phyloP scores from a whole-genome alignment of 37 sponge, comb jelly and placozoan species.

The Corticium candelabrum region DNA sequence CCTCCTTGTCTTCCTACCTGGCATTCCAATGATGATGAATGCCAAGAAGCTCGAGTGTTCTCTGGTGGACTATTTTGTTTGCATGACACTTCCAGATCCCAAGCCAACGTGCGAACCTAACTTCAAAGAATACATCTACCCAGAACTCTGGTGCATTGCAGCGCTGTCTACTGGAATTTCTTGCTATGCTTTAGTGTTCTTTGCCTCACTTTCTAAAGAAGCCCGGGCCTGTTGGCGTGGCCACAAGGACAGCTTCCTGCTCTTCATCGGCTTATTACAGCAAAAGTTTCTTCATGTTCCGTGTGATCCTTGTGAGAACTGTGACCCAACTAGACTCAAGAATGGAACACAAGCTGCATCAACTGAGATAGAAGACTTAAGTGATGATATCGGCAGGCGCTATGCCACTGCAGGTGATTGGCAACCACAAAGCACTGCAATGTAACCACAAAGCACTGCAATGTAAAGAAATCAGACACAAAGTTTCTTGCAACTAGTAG shows the following conservation, averaged over 20 bases:
- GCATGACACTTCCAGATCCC: background rate
- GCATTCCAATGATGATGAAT: background rate
- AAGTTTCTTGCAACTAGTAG: no score
- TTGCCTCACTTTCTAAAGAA: background rate
- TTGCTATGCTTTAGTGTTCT: background rate
- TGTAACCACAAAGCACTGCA: no score
- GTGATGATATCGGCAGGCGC: constrained; percentile 15
- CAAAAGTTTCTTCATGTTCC: no score
- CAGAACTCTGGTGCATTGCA: background rate
- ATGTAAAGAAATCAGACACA: no score
- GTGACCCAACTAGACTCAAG: no score
- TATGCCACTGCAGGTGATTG: background rate
- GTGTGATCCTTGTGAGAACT: no score
- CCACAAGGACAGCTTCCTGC: background rate
- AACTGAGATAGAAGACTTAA: no score
- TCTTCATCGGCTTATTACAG: no score
- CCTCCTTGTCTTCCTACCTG: background rate
- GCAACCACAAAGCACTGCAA: background rate
- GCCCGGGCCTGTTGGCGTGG: background rate
- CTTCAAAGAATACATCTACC: background rate
- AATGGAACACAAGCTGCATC: no score
- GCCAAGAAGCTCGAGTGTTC: background rate
- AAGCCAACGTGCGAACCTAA: background rate
- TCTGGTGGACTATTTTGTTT: background rate
- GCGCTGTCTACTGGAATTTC: background rate